Evolutionary conservation across 35 echinoderm and acorn worm species (phyloP).

Genomic region (Apostichopus californicus): DNA sequence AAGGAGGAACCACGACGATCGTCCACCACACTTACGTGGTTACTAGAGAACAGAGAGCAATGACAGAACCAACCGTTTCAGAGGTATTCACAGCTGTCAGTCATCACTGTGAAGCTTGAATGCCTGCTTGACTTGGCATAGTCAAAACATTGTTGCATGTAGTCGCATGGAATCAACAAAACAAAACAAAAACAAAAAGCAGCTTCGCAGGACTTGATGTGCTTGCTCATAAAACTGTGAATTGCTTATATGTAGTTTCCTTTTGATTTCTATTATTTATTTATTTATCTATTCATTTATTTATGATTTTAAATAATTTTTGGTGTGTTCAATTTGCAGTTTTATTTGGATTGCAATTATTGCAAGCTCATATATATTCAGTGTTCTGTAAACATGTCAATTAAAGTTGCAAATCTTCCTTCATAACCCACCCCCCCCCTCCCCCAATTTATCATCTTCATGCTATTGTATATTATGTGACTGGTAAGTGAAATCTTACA

Average conservation of each 20-base stretch:
- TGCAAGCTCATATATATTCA: neutral
- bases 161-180: neutral
- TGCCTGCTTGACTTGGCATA: conserved; percentile 13
- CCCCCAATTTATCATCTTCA: no score
- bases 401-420: no score
- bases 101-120: conserved; percentile 31
- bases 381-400: neutral
- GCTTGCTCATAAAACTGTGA: neutral
- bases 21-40: conserved; percentile 9
- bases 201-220: neutral
- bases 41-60: neutral
- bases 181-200: neutral
- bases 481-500: no score
- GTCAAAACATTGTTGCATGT: conserved; percentile 9
- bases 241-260: neutral
- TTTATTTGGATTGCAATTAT: neutral
- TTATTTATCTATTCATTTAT: no score
- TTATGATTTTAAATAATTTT: no score
- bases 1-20: conserved; percentile 18
- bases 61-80: neutral
- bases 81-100: conserved; percentile 33
- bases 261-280: neutral
- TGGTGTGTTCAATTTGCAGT: neutral
- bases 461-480: no score
- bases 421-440: no score